Evolutionary conservation across 2,797 vertebrate species (phyloP).

Genomic region (Lagorchestes hirsutus): DNA sequence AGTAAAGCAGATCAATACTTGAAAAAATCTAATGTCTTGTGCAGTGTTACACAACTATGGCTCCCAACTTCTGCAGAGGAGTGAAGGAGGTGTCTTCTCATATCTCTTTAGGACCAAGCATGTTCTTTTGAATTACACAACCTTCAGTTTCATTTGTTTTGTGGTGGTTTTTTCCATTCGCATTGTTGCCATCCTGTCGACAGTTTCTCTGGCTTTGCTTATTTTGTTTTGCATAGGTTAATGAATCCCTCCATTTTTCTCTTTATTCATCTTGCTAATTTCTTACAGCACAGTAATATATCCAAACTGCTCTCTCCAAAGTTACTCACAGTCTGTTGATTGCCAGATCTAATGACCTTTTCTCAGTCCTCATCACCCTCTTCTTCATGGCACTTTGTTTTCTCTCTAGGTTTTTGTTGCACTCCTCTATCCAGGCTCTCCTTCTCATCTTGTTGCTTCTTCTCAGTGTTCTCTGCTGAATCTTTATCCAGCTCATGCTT

Average conservation of each 20-base stretch:
- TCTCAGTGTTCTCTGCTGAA: background rate
- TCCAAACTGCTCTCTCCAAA: background rate
- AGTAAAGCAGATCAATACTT: background rate
- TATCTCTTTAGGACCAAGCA: background rate
- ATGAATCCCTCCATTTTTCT: background rate
- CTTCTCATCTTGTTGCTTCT: background rate
- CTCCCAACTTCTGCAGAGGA: background rate
- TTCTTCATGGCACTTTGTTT: background rate
- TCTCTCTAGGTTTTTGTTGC: background rate
- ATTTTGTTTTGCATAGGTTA: background rate
- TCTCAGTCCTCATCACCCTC: background rate
- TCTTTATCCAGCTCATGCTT: too few relatives aligned
- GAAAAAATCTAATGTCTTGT: background rate
- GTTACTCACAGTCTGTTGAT: background rate
- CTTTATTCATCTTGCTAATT: background rate
- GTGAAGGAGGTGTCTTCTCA: background rate
- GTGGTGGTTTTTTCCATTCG: background rate
- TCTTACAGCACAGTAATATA: background rate
- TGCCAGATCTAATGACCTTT: background rate
- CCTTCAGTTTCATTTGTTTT: background rate
- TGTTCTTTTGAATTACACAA: background rate
- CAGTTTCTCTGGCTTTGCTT: background rate
- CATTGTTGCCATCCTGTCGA: background rate
- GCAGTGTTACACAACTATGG: background rate
- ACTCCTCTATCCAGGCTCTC: background rate